Percentiles rank a stretch among this genome's conserved stretches.
These are phyloP conservation scores for Fragum whitleyi DNA, from an alignment of 2,888 invertebrate genomes.

Conservation along the genomic window DNA sequence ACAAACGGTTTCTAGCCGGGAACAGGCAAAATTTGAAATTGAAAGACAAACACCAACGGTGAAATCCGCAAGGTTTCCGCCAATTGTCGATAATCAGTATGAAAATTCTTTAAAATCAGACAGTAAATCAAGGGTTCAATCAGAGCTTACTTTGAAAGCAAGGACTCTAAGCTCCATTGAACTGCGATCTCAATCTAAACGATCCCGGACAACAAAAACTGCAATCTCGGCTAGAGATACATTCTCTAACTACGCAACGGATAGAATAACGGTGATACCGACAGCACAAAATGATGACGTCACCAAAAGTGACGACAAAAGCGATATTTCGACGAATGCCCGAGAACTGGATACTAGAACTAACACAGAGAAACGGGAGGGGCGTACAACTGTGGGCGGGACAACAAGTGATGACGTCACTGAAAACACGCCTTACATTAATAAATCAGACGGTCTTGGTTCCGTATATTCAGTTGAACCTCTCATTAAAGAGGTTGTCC, in stretches of 20 bases:
- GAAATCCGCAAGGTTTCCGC: background rate
- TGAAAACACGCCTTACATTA: conserved; percentile 37
- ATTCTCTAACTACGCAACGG: background rate
- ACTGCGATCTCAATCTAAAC: background rate
- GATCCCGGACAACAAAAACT: background rate
- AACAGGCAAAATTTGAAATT: background rate
- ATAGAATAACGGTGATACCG: conserved; percentile 35
- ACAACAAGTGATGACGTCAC: background rate
- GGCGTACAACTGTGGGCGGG: background rate
- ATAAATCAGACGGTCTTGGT: conserved; percentile 48
- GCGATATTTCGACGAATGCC: background rate
- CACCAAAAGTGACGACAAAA: conserved; percentile 9
- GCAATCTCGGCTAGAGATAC: background rate
- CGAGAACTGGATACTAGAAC: background rate
- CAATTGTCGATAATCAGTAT: background rate
- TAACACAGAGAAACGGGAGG: background rate
- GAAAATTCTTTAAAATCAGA: background rate
- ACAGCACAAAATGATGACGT: conserved; percentile 25
- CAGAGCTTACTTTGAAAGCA: conserved; percentile 4
- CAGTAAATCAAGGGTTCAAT: background rate
- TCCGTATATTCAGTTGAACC: conserved; percentile 28
- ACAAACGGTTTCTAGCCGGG: conserved; percentile 36
- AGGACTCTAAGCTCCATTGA: conserved; percentile 3
- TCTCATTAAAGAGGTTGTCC: conserved; percentile 27
- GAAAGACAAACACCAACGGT: background rate